These are phyloP conservation scores for Nomada lathburiana DNA, from an alignment of 2,888 invertebrate genomes.

Conservation along the genomic window DNA sequence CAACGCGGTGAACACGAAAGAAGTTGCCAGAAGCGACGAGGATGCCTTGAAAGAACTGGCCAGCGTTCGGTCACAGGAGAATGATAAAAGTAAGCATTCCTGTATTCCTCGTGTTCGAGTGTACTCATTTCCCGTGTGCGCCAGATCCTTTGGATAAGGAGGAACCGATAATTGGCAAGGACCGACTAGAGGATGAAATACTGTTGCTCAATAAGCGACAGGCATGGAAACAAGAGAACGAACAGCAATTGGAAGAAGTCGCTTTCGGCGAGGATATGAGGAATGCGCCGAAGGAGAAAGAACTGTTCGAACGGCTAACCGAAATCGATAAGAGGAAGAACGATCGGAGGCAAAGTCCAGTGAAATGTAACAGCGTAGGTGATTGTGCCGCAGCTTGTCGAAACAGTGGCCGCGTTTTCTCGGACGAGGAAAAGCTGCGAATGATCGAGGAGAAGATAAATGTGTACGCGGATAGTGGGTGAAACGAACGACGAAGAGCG, in stretches of 20 bases:
- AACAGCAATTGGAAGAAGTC: constrained; percentile 73
- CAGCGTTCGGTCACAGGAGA: neutral
- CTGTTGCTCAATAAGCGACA: constrained; percentile 74
- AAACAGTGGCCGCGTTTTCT: constrained; percentile 4
- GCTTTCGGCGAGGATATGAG: constrained; percentile 75
- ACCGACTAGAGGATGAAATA: constrained; percentile 71
- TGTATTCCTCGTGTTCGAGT: neutral
- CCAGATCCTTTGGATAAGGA: constrained; percentile 17
- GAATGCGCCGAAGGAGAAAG: constrained; percentile 50
- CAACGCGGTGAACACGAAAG: neutral
- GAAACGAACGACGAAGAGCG: constrained; percentile 13
- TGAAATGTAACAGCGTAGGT: neutral
- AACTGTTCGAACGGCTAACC: constrained; percentile 62
- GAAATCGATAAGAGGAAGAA: constrained; percentile 58
- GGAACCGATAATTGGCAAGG: constrained; percentile 65
- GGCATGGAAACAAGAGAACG: constrained; percentile 73
- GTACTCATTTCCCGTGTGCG: no score
- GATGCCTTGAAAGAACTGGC: neutral
- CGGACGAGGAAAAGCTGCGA: constrained; percentile 40
- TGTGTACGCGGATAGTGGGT: constrained; percentile 59
- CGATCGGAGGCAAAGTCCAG: neutral
- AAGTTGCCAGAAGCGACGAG: neutral
- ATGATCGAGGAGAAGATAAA: constrained; percentile 58
- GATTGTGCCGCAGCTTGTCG: neutral
- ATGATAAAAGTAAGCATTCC: neutral